A percentile compares a stretch with the other conserved stretches of the same genome.
Evolutionary conservation across 2,888 invertebrate species (phyloP).

Genomic region (Dicycla oo): DNA sequence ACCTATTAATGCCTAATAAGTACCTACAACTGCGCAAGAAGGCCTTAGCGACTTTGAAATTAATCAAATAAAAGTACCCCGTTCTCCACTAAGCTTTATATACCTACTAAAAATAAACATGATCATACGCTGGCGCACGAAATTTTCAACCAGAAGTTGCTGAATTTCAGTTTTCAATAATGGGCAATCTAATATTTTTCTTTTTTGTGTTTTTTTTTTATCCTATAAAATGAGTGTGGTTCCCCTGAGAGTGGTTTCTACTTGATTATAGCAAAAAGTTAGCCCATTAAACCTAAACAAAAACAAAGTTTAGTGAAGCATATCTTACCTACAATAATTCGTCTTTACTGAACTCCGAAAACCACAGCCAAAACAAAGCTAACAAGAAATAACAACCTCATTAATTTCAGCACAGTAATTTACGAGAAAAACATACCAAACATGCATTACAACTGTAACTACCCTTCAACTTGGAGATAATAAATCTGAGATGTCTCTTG

Average conservation of each 20-base stretch:
- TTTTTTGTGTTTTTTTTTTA: too few species aligned
- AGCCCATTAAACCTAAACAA: too few species aligned
- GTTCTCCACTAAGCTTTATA: background rate
- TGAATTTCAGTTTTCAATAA: too few species aligned
- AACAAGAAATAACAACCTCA: slow-evolving; percentile 9
- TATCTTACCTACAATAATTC: background rate
- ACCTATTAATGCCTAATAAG: background rate
- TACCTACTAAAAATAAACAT: background rate
- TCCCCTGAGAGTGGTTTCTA: background rate
- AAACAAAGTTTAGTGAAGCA: background rate
- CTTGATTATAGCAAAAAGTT: background rate
- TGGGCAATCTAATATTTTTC: too few species aligned
- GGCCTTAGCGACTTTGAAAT: background rate
- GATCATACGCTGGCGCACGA: background rate
- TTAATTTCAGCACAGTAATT: slow-evolving; percentile 6
- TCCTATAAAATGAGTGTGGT: too few species aligned
- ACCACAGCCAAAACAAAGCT: background rate
- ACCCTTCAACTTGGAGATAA: slow-evolving; percentile 25
- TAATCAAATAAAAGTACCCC: background rate
- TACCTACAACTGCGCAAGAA: background rate
- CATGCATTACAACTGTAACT: slow-evolving; percentile 17
- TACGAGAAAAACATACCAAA: slow-evolving; percentile 12
- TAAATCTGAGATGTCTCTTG: slow-evolving; percentile 40
- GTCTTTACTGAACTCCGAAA: background rate
- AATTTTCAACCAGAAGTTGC: background rate